phyloP scores from a whole-genome alignment of 2,113 vertebrate genomes.

The Zeus faber region DNA sequence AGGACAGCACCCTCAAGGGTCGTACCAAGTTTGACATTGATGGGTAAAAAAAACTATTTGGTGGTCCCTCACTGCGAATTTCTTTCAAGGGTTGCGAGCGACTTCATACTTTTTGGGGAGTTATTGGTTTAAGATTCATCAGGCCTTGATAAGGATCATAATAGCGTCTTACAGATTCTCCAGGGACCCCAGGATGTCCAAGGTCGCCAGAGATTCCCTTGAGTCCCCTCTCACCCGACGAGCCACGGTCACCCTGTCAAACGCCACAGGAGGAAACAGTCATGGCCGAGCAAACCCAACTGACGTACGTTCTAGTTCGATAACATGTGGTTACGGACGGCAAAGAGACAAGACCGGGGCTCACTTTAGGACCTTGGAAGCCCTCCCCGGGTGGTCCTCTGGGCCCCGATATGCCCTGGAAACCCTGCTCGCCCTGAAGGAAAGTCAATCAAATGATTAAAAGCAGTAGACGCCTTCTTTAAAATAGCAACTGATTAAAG shows the following conservation, averaged over 20 bases:
- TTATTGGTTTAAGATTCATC: too few species aligned
- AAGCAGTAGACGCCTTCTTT: too few species aligned
- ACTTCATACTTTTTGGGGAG: background rate
- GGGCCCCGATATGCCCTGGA: constrained; percentile 81
- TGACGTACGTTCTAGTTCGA: background rate
- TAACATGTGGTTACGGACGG: too few species aligned
- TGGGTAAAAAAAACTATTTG: too few species aligned
- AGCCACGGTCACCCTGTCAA: constrained; percentile 82
- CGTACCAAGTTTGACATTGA: too few species aligned
- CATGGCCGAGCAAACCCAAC: background rate
- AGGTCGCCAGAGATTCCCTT: constrained; percentile 83
- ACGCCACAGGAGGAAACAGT: background rate
- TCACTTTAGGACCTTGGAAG: constrained; percentile 83
- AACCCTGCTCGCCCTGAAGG: constrained; percentile 82
- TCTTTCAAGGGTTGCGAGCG: too few species aligned
- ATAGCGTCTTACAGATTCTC: constrained; percentile 74
- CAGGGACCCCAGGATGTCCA: constrained; percentile 79
- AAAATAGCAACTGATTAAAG: too few species aligned
- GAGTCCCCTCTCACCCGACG: constrained; percentile 77
- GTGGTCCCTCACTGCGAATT: too few species aligned
- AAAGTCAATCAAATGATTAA: too few species aligned
- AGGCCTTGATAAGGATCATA: background rate
- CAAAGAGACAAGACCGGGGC: background rate
- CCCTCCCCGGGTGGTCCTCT: constrained; percentile 84
- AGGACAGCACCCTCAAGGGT: too few species aligned